Evolutionary conservation across 2,113 vertebrate species (phyloP).

Genomic region (Paramisgurnus dabryanus): DNA sequence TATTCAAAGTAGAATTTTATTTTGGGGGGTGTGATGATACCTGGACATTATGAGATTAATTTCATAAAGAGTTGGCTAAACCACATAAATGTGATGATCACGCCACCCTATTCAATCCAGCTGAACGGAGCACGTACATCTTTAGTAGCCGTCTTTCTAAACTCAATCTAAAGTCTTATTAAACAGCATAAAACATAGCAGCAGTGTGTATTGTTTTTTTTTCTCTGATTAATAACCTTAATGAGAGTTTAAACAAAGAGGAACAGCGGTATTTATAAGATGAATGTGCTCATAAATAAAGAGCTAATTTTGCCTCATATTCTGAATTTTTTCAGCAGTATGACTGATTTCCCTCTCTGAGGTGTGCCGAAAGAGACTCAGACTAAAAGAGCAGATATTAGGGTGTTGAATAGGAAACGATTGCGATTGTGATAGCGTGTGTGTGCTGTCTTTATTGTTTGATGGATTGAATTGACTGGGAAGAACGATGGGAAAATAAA

Average conservation of each 20-base stretch:
- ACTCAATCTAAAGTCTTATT: constrained; percentile 10
- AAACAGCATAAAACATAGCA: constrained; percentile 28
- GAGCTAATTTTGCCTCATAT: background rate
- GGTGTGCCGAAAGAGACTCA: constrained; percentile 21
- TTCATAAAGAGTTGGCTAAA: no score
- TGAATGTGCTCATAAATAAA: constrained; percentile 7
- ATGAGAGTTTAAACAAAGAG: constrained; percentile 28
- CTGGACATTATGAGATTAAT: no score
- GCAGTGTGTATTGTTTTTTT: constrained; percentile 10
- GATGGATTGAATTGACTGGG: constrained; percentile 27
- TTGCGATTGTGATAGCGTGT: background rate
- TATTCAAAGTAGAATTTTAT: no score
- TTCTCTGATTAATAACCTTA: constrained; percentile 25
- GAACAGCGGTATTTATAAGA: constrained; percentile 17
- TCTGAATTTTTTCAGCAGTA: background rate
- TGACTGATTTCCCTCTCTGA: constrained; percentile 17
- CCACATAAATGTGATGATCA: constrained; percentile 1
- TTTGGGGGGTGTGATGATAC: no score
- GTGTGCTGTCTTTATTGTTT: constrained; percentile 16
- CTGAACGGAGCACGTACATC: background rate
- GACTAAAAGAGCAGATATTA: constrained; percentile 3
- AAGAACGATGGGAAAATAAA: constrained; percentile 26
- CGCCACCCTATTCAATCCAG: background rate
- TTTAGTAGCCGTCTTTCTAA: constrained; percentile 14
- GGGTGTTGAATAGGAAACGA: background rate